Evolutionary conservation across 2,888 invertebrate species (phyloP).

Genomic region (Eumerus sabulonum): DNA sequence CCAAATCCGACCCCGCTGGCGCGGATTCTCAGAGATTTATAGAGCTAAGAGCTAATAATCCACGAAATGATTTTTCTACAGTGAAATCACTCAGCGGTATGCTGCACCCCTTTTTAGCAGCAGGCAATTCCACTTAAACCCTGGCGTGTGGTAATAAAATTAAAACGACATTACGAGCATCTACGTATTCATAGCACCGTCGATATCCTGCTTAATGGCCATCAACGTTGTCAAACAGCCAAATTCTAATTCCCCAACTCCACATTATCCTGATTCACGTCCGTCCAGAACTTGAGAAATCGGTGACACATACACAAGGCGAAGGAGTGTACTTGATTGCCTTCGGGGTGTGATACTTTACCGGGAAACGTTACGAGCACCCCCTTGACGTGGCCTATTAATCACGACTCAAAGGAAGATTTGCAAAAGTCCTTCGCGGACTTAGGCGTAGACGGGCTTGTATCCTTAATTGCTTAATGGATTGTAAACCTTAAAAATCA

Average conservation of each 20-base stretch:
- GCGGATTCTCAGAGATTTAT: too few relatives aligned
- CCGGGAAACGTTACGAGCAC: not conserved
- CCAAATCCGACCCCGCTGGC: too few relatives aligned
- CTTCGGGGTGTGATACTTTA: too few relatives aligned
- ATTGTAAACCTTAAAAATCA: constrained; percentile 61
- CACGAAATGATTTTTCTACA: constrained; percentile 1
- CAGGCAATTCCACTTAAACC: constrained; percentile 39
- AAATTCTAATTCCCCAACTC: constrained; percentile 4
- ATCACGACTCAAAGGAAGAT: constrained; percentile 35
- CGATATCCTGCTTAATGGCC: constrained; percentile 45
- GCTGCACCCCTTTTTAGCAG: constrained; percentile 13
- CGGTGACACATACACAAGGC: not conserved
- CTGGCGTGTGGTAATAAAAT: constrained; percentile 52
- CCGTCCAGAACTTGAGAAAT: not conserved
- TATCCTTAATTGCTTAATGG: constrained; percentile 63
- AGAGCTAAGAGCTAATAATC: not conserved
- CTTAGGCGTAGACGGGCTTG: constrained; percentile 8
- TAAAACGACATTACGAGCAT: constrained; percentile 59
- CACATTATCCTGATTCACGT: constrained; percentile 9
- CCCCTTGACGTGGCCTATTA: constrained; percentile 23
- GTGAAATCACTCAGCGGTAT: too few relatives aligned
- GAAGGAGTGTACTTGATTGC: constrained; percentile 38
- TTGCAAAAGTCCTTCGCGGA: constrained; percentile 2
- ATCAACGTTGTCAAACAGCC: constrained; percentile 34
- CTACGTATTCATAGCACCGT: constrained; percentile 32